Percentiles rank a stretch among this genome's conserved stretches.
Evolutionary conservation across 2,888 invertebrate species (phyloP).

Genomic region (Cryptocephalus primarius): DNA sequence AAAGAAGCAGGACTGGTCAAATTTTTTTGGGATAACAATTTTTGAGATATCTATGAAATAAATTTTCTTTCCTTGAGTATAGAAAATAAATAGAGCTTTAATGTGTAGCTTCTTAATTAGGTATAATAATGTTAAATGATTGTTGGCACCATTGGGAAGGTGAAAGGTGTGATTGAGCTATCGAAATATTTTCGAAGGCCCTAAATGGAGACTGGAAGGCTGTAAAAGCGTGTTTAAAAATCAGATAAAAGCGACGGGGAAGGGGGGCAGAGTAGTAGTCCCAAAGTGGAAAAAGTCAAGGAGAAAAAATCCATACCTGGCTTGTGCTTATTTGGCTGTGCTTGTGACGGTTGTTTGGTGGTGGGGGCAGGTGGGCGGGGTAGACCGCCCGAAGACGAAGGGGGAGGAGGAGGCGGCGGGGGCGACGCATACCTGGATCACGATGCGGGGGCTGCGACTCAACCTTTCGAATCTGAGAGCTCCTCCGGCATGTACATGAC

Average conservation of each 20-base stretch:
- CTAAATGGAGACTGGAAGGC: slow-evolving; percentile 4
- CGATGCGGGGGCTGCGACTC: background rate
- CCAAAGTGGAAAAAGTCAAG: slow-evolving; percentile 3
- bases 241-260: slow-evolving; percentile 13
- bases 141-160: too few species aligned
- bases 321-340: slow-evolving; percentile 34
- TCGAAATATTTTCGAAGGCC: too few species aligned
- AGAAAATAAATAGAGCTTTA: too few species aligned
- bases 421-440: slow-evolving; percentile 10
- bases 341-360: slow-evolving; percentile 33
- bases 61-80: too few species aligned
- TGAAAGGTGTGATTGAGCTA: too few species aligned
- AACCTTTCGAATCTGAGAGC: slow-evolving; percentile 13
- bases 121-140: too few species aligned
- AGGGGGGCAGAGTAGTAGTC: slow-evolving; percentile 9
- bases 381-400: slow-evolving; percentile 28
- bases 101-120: too few species aligned
- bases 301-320: slow-evolving; percentile 22
- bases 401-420: slow-evolving; percentile 19
- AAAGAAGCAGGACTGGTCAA: background rate
- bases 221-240: slow-evolving; percentile 6
- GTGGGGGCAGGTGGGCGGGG: slow-evolving; percentile 28
- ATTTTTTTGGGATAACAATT: background rate
- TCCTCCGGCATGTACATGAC: slow-evolving; percentile 21
- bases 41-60: background rate